These are phyloP conservation scores for Halictus quadricinctus DNA, from an alignment of 2,888 invertebrate genomes.

Conservation along the genomic window DNA sequence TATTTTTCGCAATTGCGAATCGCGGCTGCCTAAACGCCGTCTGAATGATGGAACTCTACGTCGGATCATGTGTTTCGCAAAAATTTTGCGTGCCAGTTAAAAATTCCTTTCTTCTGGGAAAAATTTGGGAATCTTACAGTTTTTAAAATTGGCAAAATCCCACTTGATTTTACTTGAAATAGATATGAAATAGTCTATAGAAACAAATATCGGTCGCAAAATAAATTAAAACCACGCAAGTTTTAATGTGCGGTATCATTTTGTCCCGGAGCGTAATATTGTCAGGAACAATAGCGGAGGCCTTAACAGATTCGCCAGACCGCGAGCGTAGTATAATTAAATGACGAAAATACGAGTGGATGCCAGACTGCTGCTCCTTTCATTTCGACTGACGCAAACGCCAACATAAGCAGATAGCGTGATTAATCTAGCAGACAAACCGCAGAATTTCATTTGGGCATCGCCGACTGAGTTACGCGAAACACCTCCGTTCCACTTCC, in stretches of 20 bases:
- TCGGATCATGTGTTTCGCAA: not conserved
- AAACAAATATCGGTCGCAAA: too few species aligned
- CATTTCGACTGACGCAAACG: slow-evolving; percentile 9
- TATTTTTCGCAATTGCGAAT: not conserved
- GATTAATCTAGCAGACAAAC: slow-evolving; percentile 52
- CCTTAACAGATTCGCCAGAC: not conserved
- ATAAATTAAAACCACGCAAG: not conserved
- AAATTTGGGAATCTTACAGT: too few species aligned
- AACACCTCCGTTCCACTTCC: slow-evolving; percentile 29
- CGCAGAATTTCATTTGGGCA: slow-evolving; percentile 58
- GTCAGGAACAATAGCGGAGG: not conserved
- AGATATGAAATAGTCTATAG: too few species aligned
- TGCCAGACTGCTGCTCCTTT: not conserved
- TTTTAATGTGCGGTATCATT: not conserved
- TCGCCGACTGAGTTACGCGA: slow-evolving; percentile 24
- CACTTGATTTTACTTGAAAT: too few species aligned
- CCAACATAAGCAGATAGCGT: slow-evolving; percentile 25
- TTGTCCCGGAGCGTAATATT: not conserved
- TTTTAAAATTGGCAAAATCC: too few species aligned
- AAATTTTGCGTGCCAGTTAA: not conserved
- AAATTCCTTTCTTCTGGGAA: too few species aligned
- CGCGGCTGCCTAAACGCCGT: not conserved
- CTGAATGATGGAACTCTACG: too few species aligned
- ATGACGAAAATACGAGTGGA: slow-evolving; percentile 13
- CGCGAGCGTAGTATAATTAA: slow-evolving; percentile 18